Evolutionary conservation across 2,888 invertebrate genomes (phyloP).

Genomic region (Tryphoninae sp.): DNA sequence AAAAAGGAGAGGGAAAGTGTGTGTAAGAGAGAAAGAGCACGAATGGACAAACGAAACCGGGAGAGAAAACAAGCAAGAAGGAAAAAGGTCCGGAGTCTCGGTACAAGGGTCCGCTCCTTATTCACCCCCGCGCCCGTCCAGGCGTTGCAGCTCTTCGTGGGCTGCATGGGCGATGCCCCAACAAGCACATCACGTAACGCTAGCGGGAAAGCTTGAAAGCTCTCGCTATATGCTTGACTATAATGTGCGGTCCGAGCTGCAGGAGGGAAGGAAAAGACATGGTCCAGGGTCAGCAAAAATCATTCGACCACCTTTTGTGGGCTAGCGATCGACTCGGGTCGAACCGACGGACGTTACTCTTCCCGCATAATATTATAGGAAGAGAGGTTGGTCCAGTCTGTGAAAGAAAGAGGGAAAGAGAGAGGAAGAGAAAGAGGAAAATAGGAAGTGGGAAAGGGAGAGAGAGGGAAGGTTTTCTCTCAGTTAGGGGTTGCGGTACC

Average conservation of each 20-base stretch:
- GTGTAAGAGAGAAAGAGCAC: background rate
- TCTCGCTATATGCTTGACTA: slow-evolving; percentile 16
- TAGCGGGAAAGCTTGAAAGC: background rate
- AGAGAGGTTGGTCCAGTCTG: slow-evolving; percentile 53
- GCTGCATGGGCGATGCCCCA: slow-evolving; percentile 52
- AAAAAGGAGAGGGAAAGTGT: slow-evolving; percentile 5
- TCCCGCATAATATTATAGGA: slow-evolving; percentile 61
- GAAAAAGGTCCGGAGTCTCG: background rate
- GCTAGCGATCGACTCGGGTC: slow-evolving; percentile 25
- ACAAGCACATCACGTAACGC: slow-evolving; percentile 57
- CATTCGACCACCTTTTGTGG: slow-evolving; percentile 53
- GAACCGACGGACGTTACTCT: slow-evolving; percentile 49
- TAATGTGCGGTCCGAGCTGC: background rate
- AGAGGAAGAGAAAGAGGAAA: slow-evolving; percentile 42
- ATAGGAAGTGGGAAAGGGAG: slow-evolving; percentile 41
- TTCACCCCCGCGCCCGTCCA: slow-evolving; percentile 43
- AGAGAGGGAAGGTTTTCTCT: slow-evolving; percentile 27
- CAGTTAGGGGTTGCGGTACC: slow-evolving; percentile 44
- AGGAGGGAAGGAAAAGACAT: slow-evolving; percentile 8
- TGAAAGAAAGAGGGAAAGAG: slow-evolving; percentile 33
- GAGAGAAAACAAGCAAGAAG: background rate
- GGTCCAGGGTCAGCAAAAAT: slow-evolving; percentile 64
- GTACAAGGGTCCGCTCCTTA: slow-evolving; percentile 7
- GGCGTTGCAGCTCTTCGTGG: slow-evolving; percentile 49
- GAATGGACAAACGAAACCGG: background rate